Conservation (phyloP, 30 jellyfish, hydroid and myxozoan genomes). For the Euphysa ruthae region DNA sequence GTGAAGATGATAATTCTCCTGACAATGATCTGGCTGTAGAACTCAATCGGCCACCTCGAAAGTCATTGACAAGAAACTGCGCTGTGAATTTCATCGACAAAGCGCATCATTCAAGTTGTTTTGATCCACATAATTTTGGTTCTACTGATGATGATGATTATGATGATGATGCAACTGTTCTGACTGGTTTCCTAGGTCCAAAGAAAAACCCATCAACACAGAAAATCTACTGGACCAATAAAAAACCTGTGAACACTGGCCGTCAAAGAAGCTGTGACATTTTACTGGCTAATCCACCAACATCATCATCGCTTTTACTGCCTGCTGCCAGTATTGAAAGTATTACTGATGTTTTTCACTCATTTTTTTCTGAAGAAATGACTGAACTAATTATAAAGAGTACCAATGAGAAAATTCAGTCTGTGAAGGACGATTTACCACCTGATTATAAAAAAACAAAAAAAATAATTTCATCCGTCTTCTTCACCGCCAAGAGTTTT, state of each 20-base stretch:
- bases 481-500: conserved; percentile 2
- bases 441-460: too few relatives aligned
- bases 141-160: background rate
- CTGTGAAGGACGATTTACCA: background rate
- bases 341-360: background rate
- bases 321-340: background rate
- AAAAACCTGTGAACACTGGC: background rate
- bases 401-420: background rate
- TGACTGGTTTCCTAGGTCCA: background rate
- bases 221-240: too few relatives aligned
- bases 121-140: background rate
- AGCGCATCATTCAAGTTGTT: background rate
- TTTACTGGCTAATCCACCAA: background rate
- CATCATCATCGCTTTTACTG: background rate
- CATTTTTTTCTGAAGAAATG: background rate
- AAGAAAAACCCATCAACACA: too few relatives aligned
- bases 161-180: background rate
- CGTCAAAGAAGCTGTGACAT: background rate
- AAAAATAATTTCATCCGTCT: background rate
- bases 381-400: background rate
- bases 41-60: background rate
- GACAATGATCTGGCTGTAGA: too few relatives aligned
- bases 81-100: background rate
- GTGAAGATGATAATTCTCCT: too few relatives aligned
- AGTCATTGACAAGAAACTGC: background rate